These are phyloP conservation scores for Tichodroma muraria DNA, from an alignment of 2,113 vertebrate genomes.

Conservation along the genomic window DNA sequence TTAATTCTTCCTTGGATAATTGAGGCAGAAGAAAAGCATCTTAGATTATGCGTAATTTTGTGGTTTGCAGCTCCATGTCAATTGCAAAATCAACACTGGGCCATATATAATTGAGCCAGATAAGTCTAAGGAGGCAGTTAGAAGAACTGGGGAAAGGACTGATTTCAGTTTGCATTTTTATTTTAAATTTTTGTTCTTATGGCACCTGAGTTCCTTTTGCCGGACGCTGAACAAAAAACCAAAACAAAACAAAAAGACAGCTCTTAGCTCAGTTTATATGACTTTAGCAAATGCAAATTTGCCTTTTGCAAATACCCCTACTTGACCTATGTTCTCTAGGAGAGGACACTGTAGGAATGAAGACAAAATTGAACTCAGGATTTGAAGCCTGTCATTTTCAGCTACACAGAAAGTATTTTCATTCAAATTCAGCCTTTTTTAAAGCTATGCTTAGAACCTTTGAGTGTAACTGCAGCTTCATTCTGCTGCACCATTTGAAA, in stretches of 20 bases:
- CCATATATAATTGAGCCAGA: background rate
- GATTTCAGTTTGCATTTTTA: background rate
- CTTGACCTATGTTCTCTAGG: background rate
- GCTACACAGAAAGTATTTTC: background rate
- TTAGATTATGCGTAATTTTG: background rate
- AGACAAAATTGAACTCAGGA: background rate
- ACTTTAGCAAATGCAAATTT: background rate
- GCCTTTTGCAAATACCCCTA: background rate
- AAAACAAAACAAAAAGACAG: background rate
- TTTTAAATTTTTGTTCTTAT: background rate
- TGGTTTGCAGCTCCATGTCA: background rate
- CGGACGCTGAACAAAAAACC: background rate
- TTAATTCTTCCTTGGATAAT: background rate
- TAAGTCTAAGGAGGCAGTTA: background rate
- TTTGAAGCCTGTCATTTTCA: background rate
- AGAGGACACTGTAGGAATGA: background rate
- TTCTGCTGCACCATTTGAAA: background rate
- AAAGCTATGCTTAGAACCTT: background rate
- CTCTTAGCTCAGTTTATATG: background rate
- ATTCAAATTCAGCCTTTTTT: background rate
- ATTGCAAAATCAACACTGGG: background rate
- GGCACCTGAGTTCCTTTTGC: background rate
- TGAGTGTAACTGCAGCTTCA: background rate
- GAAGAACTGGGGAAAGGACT: background rate
- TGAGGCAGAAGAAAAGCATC: background rate